These are phyloP conservation scores for Caloenas nicobarica DNA, from an alignment of 2,113 vertebrate genomes.

Conservation along the genomic window DNA sequence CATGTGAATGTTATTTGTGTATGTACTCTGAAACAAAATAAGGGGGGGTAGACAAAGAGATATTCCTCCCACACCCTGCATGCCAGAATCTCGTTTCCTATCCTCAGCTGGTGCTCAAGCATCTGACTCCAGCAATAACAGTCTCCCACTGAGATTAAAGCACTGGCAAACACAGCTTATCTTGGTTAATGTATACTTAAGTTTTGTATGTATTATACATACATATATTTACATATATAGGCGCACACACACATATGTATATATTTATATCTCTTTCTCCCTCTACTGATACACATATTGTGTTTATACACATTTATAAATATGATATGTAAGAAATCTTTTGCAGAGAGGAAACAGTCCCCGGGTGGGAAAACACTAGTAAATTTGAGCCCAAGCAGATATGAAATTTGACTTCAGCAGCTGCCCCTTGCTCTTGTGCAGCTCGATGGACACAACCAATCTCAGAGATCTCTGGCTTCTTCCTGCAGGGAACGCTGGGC, in stretches of 20 bases:
- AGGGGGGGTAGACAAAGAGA: constrained; percentile 57
- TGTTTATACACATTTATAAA: constrained; percentile 57
- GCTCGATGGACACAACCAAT: not conserved
- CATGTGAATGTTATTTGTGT: constrained; percentile 61
- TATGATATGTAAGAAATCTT: constrained; percentile 42
- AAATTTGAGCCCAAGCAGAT: not conserved
- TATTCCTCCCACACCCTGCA: constrained; percentile 60
- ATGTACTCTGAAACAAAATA: constrained; percentile 54
- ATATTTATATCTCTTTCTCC: constrained; percentile 43
- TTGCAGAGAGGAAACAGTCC: not conserved
- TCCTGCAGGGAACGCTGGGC: not conserved
- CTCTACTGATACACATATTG: constrained; percentile 24
- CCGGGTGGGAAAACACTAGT: not conserved
- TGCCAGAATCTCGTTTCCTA: constrained; percentile 65
- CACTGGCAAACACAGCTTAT: constrained; percentile 68
- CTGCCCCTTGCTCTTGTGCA: not conserved
- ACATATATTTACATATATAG: constrained; percentile 63
- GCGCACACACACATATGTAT: not conserved
- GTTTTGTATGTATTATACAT: constrained; percentile 58
- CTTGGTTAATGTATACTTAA: constrained; percentile 67
- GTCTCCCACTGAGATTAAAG: constrained; percentile 74
- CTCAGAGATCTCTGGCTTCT: not conserved
- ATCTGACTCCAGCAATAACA: constrained; percentile 71
- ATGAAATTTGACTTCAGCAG: not conserved
- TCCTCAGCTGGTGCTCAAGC: constrained; percentile 68